Evolutionary conservation across 2,797 vertebrate genomes (phyloP), one percentile per base, ranked within the genome.

Genomic region (Balearica regulorum): DNA sequence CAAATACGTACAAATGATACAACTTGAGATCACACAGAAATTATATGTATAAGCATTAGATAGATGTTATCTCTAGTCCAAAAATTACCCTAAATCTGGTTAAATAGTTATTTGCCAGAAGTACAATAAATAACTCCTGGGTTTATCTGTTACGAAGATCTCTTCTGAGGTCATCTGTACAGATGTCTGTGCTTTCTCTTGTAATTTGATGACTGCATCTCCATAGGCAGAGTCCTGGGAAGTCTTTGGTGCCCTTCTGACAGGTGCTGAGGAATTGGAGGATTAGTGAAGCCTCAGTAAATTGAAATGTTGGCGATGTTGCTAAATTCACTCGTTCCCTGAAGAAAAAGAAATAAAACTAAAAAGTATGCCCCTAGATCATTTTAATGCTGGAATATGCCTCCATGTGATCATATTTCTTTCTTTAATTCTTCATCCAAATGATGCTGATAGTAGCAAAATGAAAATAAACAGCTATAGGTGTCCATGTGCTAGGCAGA

Each of bases 81-180:
- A 53, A 95, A 93, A 76, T 83, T 84, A 88, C 62, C 41, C 76
- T 93, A 72, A 94, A 90, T 93, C 93, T 90, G 83, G 66, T 95
- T 82, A 95, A 95, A 91, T n/a, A 72, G 54, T 92, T 96, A 86
- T 70, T 95, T 11, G 2, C 39, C 66, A 93, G 89, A 93, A 91
- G 89, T 83, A 79, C 87, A 89, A 95, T 96, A 97, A 95, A 94
- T 97, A 97, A 95, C 79, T 81, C 55, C 60, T 18, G 69, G 83
- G 76, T 86, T 93, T 97, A 96, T 96, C 94, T 91, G 60, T 84
- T 92, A 24, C 43, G 87, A 10, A 60, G 91, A 96, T 96, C 93
- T 96, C 39, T 80, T 94, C 73, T 77, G 93, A 95, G 90, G 90
- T 96, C 89, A 89, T 84, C 97, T 84, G 93, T 73, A 37, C 91